Base-by-base conservation (phyloP, 2,797 vertebrate species). In the Cryptoblepharus egeriae region DNA sequence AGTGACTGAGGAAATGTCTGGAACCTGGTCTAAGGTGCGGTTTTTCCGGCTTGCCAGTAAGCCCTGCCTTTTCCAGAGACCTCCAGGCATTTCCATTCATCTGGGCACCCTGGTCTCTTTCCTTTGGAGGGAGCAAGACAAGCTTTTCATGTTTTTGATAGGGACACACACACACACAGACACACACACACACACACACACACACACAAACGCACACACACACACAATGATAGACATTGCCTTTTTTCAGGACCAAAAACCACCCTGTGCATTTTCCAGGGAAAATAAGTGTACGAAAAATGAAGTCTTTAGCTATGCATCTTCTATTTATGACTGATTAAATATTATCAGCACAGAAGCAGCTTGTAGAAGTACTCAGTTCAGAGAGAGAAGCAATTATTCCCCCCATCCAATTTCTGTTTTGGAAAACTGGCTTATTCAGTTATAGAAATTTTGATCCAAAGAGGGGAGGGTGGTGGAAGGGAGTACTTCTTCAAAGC, bases 51-150 rank as follows among this genome's bases (percentile, higher is more conserved):
- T n/a, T n/a, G n/a, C n/a, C n/a, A n/a, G n/a, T n/a, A n/a, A n/a
- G n/a, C n/a, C n/a, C n/a, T n/a, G n/a, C n/a, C n/a, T n/a, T n/a
- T n/a, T n/a, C n/a, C n/a, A n/a, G n/a, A n/a, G n/a, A n/a, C n/a
- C n/a, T n/a, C n/a, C n/a, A n/a, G n/a, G n/a, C n/a, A n/a, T n/a
- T n/a, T n/a, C n/a, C n/a, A n/a, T n/a, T n/a, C n/a, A n/a, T n/a
- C n/a, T n/a, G n/a, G n/a, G n/a, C n/a, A n/a, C n/a, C n/a, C n/a
- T n/a, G n/a, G n/a, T n/a, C n/a, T n/a, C n/a, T n/a, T n/a, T 30
- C 26, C 20, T 85, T 85, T 35, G 68, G 28, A 77, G 82, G 81
- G 86, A 71, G 63, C 82, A n/a, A 87, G 84, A 75, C 18, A 86
- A 81, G 79, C 4, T 28, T 28, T 87, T 74, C 28, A 16, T 35